phyloP scores from a whole-genome alignment of 2,113 vertebrate species.

The Emberiza fucata region DNA sequence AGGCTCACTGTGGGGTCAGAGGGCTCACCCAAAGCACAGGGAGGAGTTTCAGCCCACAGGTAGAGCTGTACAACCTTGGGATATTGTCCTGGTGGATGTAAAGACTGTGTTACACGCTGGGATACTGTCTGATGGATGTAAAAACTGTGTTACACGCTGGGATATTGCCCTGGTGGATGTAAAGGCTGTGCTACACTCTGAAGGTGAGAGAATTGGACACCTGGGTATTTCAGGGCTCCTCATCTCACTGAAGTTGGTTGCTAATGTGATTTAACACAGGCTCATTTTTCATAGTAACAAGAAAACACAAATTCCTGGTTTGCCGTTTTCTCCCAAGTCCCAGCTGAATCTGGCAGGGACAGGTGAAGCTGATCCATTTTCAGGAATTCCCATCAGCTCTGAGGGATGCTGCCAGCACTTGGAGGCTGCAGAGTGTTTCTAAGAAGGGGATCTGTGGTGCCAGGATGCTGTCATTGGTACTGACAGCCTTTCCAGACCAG shows the following conservation, averaged over 20 bases:
- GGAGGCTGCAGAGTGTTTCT: not conserved
- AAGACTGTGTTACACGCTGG: not conserved
- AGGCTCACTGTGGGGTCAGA: not conserved
- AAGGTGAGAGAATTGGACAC: not conserved
- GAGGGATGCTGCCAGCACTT: not conserved
- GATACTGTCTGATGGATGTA: not conserved
- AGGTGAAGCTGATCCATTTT: not conserved
- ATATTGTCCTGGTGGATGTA: not conserved
- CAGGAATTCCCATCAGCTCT: not conserved
- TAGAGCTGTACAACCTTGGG: not conserved
- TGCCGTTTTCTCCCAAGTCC: not conserved
- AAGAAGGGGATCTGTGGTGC: not conserved
- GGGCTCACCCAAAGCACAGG: not conserved
- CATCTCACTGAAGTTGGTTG: not conserved
- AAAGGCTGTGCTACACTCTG: not conserved
- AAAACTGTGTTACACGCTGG: not conserved
- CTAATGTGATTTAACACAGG: not conserved
- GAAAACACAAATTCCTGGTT: not conserved
- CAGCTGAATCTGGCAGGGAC: not conserved
- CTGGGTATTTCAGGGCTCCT: not conserved
- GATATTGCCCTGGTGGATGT: not conserved
- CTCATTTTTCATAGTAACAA: not conserved
- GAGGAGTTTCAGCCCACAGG: not conserved
- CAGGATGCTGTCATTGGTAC: not conserved
- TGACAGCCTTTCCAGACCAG: not conserved